Evolutionary conservation across 2,888 invertebrate species (phyloP).

Genomic region (Hetaerina titia): DNA sequence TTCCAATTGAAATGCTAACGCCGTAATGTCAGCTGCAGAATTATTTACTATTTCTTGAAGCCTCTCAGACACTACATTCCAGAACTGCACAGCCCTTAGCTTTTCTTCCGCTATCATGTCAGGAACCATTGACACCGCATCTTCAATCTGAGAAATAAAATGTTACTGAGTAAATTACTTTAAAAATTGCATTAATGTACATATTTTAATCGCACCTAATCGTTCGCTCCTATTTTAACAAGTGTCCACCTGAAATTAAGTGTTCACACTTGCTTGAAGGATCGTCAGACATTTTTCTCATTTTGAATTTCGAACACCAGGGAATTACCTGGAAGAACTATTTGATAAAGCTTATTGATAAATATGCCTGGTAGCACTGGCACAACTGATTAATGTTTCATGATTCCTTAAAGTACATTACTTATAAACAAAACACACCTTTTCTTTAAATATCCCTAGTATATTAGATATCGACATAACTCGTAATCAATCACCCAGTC

Average conservation of each 20-base stretch:
- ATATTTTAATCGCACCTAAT: not conserved
- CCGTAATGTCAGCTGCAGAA: slow-evolving; percentile 74
- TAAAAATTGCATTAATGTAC: not conserved
- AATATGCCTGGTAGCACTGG: slow-evolving; percentile 61
- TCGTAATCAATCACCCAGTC: not conserved
- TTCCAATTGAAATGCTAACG: slow-evolving; percentile 72
- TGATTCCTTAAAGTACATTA: not conserved
- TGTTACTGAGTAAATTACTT: not conserved
- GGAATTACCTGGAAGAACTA: slow-evolving; percentile 50
- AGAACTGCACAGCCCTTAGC: slow-evolving; percentile 73
- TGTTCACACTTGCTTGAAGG: not conserved
- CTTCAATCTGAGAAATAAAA: slow-evolving; percentile 72
- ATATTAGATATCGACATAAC: slow-evolving; percentile 32
- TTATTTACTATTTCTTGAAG: slow-evolving; percentile 74
- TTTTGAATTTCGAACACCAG: slow-evolving; percentile 33
- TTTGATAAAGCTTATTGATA: slow-evolving; percentile 47
- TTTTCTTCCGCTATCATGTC: slow-evolving; percentile 73
- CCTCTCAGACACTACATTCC: slow-evolving; percentile 74
- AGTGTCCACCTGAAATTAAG: not conserved
- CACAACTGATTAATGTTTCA: slow-evolving; percentile 57
- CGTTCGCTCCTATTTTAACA: not conserved
- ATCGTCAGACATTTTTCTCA: not conserved
- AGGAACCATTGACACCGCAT: slow-evolving; percentile 73
- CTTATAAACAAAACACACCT: not conserved
- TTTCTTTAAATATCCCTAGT: slow-evolving; percentile 8